phyloP scores from a whole-genome alignment of 2,888 invertebrate species.

The Cosmia pyralina region DNA sequence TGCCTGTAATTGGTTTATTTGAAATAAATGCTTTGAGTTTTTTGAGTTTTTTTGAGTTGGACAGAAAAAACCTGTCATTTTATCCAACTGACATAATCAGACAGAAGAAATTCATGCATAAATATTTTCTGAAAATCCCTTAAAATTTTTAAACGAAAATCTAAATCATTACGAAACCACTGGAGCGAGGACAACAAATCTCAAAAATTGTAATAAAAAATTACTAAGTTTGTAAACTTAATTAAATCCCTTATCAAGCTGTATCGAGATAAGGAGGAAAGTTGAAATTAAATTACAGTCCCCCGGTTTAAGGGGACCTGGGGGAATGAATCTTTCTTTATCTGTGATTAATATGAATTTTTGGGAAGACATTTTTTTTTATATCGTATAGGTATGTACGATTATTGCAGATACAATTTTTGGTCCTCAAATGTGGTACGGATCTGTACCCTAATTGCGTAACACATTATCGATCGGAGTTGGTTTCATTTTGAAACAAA shows the following conservation, averaged over 20 bases:
- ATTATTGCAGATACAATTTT: not conserved
- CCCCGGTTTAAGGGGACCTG: conserved; percentile 39
- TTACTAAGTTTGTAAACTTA: conserved; percentile 64
- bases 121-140: not conserved
- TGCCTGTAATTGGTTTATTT: too few species aligned
- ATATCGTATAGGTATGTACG: not conserved
- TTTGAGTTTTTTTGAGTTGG: too few species aligned
- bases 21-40: too few species aligned
- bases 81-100: not conserved
- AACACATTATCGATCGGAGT: too few species aligned
- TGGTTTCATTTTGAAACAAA: too few species aligned
- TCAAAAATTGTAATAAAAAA: conserved; percentile 59
- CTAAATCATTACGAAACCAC: conserved; percentile 53
- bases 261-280: conserved; percentile 66
- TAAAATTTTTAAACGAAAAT: conserved; percentile 24
- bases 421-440: not conserved
- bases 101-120: not conserved
- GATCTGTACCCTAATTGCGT: too few species aligned
- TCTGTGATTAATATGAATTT: conserved; percentile 61
- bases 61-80: not conserved
- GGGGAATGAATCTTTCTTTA: conserved; percentile 64
- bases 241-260: conserved; percentile 65
- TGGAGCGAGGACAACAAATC: conserved; percentile 49
- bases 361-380: conserved; percentile 21
- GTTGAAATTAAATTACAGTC: conserved; percentile 66